phyloP scores from a whole-genome alignment of 2,888 invertebrate species.

The Latrodectus elegans region DNA sequence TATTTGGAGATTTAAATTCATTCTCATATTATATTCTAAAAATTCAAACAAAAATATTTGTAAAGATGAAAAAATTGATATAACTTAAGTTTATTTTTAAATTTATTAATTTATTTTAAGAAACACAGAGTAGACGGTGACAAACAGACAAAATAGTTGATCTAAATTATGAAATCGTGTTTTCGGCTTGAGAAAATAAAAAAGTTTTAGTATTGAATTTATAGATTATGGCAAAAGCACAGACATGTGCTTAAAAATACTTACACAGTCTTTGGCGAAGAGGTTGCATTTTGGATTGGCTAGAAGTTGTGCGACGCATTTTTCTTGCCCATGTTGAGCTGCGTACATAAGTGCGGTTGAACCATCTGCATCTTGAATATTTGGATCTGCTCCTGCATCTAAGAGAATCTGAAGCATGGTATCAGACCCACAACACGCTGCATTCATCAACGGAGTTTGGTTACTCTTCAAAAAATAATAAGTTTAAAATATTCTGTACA shows the following conservation, averaged over 20 bases:
- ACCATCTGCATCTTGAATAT: constrained; percentile 88
- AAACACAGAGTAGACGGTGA: too few species aligned
- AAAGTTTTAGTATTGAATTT: too few species aligned
- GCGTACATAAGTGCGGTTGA: constrained; percentile 95
- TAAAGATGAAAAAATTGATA: too few species aligned
- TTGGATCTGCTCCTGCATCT: constrained; percentile 88
- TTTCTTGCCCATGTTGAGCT: constrained; percentile 91
- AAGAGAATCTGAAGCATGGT: constrained; percentile 88
- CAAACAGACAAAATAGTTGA: too few species aligned
- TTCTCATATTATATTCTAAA: too few species aligned
- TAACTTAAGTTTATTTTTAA: too few species aligned
- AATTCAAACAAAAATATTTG: too few species aligned
- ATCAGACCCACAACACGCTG: constrained; percentile 88
- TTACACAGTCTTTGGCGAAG: constrained; percentile 85
- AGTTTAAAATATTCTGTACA: background rate
- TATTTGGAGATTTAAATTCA: too few species aligned
- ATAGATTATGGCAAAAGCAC: too few species aligned
- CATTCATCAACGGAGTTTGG: constrained; percentile 93
- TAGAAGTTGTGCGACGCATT: constrained; percentile 86
- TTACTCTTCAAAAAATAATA: constrained; percentile 81
- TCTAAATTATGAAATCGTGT: too few species aligned
- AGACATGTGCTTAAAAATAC: constrained; percentile 72
- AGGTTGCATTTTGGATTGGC: constrained; percentile 88
- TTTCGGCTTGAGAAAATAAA: too few species aligned
- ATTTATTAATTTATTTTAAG: too few species aligned